A percentile compares a stretch with the other conserved stretches of the same genome.
Evolutionary conservation across 2,113 vertebrate genomes (phyloP).

Genomic region (Corythaeola cristata): DNA sequence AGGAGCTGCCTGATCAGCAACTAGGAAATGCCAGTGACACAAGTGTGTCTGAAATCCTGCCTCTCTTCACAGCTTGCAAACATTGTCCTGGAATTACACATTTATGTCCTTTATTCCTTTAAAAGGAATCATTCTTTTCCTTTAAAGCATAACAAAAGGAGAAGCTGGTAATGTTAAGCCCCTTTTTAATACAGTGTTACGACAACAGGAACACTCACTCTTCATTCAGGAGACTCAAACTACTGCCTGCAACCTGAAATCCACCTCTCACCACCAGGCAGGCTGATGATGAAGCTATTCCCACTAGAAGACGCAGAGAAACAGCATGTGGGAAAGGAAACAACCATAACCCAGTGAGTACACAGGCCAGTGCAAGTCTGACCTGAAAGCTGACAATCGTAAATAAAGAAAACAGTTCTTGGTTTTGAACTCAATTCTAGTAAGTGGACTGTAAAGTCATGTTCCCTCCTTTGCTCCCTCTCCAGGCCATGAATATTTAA

Average conservation of each 20-base stretch:
- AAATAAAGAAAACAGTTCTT: constrained; percentile 3
- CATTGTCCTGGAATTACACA: background rate
- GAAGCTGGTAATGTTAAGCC: background rate
- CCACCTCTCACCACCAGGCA: background rate
- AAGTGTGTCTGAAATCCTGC: background rate
- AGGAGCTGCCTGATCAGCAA: constrained; percentile 32
- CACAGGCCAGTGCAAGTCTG: background rate
- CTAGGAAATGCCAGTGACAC: background rate
- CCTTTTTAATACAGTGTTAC: background rate
- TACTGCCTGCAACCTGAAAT: background rate
- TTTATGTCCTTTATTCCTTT: background rate
- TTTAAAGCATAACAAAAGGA: background rate
- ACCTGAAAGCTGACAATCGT: background rate
- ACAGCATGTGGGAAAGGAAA: background rate
- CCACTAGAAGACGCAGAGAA: background rate
- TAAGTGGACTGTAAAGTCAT: background rate
- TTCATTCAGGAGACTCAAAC: background rate
- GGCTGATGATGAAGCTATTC: background rate
- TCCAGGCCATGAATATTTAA: constrained; percentile 60
- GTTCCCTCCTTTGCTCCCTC: constrained; percentile 5
- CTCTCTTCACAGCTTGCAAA: background rate
- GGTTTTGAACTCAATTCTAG: background rate
- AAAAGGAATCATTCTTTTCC: background rate
- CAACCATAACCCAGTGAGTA: background rate
- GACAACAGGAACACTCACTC: background rate